Evolutionary conservation across 1,140 invertebrate genomes (phyloP), one percentile per base, ranked within the genome.

Genomic region (Euwallacea fornicatus): DNA sequence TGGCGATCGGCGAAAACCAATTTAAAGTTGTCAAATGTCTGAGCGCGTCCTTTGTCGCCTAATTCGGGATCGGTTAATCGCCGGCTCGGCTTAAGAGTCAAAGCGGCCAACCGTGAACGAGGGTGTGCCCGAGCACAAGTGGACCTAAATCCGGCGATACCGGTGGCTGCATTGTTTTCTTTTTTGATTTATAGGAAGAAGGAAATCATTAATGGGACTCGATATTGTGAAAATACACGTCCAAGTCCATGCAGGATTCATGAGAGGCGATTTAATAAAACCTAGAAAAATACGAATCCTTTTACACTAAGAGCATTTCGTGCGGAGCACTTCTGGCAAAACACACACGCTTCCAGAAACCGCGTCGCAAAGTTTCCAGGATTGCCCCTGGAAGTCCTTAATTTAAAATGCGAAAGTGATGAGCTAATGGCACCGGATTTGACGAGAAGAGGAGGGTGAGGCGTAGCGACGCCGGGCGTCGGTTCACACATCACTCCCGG

Each of bases 1-100:
- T 81, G 76, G 75, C 74, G 78, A 78, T 79, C 78, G 74, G 62
- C 73, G 75, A 77, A 80, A 81, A 79, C 77, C 79, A 81, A 81
- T 81, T 81, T 81, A 80, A 80, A 81, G 75, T 81, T 81, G 79
- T 81, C 79, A 81, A 78, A 76, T 78, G 79, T 81, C 77, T 79
- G 77, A 78, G 74, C 77, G 79, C 69, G 75, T 78, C 78, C 78
- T 78, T 81, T 81, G 79, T 81, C 78, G 78, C 78, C 78, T 80
- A 79, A 81, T 80, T 81, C 79, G 73, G 73, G 75, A 78, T 79
- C 78, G 70, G 73, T 80, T 78, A 78, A 79, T 81, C 77, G 78
- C 65, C 69, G 69, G 50, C 53, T 42, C 54, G 67, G 73, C 67
- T 69, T 69, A 69, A 69, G 59, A 55, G 60, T 21, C 41, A 42